Evolutionary conservation across 2,113 vertebrate species (phyloP).

Genomic region (Ploceus nigricollis): DNA sequence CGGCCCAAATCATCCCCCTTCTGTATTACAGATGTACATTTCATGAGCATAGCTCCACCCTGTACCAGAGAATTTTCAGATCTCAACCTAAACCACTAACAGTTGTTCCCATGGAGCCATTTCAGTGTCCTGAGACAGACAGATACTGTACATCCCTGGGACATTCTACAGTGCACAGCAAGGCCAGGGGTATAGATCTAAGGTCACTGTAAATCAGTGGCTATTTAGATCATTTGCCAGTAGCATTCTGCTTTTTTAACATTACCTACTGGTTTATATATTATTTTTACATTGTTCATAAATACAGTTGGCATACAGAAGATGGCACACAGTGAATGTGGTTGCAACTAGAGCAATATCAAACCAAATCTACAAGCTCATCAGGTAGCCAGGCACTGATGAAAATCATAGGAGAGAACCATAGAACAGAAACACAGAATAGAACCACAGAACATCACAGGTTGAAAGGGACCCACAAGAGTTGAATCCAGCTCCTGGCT

Average conservation of each 20-base stretch:
- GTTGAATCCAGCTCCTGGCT: not conserved
- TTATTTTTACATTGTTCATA: not conserved
- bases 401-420: not conserved
- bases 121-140: not conserved
- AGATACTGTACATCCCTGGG: not conserved
- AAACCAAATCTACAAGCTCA: not conserved
- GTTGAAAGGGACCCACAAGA: not conserved
- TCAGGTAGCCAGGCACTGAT: not conserved
- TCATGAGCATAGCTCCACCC: not conserved
- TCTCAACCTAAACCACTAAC: not conserved
- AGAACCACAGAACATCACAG: not conserved
- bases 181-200: not conserved
- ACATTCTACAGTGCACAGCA: not conserved
- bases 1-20: not conserved
- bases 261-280: not conserved
- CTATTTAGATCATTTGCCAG: not conserved
- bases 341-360: not conserved
- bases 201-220: not conserved
- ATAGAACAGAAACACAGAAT: not conserved
- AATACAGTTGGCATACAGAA: not conserved
- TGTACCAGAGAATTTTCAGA: not conserved
- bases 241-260: not conserved
- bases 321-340: not conserved
- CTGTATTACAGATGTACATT: not conserved
- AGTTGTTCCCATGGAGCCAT: not conserved